Base-by-base conservation (phyloP, 2,888 invertebrate species). In the Nycteola revayana region DNA sequence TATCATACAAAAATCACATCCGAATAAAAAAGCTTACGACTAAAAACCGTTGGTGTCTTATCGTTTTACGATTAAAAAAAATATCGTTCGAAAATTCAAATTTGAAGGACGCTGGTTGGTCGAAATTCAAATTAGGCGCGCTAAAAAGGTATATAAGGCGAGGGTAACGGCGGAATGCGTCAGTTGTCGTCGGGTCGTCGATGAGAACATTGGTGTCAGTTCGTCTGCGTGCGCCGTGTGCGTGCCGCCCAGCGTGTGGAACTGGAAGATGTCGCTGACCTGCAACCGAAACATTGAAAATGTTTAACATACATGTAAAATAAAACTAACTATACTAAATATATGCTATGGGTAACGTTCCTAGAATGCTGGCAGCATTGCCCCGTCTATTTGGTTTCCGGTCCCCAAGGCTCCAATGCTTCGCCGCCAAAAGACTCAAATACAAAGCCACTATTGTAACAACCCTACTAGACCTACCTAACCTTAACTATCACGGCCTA, bases 201-300 rank as follows among this genome's bases (percentile, higher is more conserved):
- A 39, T 0, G 81, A 68, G 67, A 77, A 80, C 75, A 81, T 73
- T 0, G 85, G 86, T 1, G 76, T 78, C 0, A 87, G 53, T 28
- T 88, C 88, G 56, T 83, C 85, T 1, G 85, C 87, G 59, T 84
- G 85, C 0, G 78, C 80, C 1, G 86, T 72, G 55, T 86, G 85
- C 0, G 89, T 79, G n/a, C 91, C 91, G 43, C 92, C 91, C 20
- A 92, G 79, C 0, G 93, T 93, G 77, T 93, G 92, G 79, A 94
- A 94, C 71, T 93, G 93, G 82, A 93, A 93, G 45, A 93, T 91
- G 66, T 93, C 93, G 68, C 93, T 93, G 32, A 93, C 92, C 92
- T 92, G 77, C n/a, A n/a, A n/a, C n/a, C n/a, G n/a, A n/a, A n/a
- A n/a, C n/a, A n/a, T n/a, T n/a, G n/a, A 0, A 45, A 45, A 4